Base-by-base conservation (phyloP, 2,113 vertebrate species). In the Alligator sinensis region DNA sequence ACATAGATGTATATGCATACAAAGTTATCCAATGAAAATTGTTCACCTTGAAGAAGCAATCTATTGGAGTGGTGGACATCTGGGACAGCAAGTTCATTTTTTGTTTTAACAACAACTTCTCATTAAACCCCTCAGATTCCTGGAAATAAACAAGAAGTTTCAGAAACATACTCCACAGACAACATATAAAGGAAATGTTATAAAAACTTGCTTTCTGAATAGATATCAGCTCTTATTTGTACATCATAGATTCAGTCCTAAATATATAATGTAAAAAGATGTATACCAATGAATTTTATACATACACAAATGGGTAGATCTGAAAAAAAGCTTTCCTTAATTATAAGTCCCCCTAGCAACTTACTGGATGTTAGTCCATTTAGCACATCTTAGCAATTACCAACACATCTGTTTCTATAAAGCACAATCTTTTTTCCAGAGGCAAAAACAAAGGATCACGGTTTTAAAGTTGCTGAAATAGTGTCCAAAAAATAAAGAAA, bases 11-110 rank as follows among this genome's bases (percentile, higher is more conserved):
- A 84, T 62, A 58, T 64, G 83, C 8, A 77, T 19, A 54, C 3
- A 2, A 72, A 91, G 21, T 90, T 81, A 61, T 87, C 27, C 62
- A 70, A 86, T 57, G 34, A 91, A 90, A 80, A 30, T 76, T 82
- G 86, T 96, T 98, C 91, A 99, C 99, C 99, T 99, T 98, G 96
- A 99, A 99, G 75, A 99, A 98, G 93, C 97, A 98, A 93, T 99
- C 98, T 76, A 98, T 99, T 34, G 99, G 99, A 4, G 98, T 97
- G 47, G 98, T 97, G 24, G 98, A 96, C 94, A 98, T 98, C 97
- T 99, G 99, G 54, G 98, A 98, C 77, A 99, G 96, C n/a, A 99
- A 96, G 93, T 98, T 99, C 98, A 99, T 99, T 95, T 98, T 99
- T 94, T 99, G 98, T 90, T 98, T 98, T 88, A 99, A 98, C 90